phyloP scores from a whole-genome alignment of 2,113 vertebrate genomes.

The Catharus fuscescens region DNA sequence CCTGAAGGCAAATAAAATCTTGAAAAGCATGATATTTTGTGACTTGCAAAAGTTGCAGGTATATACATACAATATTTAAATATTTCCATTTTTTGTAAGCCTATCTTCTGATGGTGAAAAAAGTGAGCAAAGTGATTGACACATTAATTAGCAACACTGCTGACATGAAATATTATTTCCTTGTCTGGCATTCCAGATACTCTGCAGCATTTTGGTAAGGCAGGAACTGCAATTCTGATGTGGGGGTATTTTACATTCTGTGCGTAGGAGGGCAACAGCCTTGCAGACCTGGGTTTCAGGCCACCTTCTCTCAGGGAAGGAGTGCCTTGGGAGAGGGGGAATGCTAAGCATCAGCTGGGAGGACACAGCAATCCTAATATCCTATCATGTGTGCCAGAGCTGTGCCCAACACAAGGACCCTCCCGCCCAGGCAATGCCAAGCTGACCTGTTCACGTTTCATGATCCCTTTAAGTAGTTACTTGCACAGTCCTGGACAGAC shows the following conservation, averaged over 20 bases:
- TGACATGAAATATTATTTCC: slow-evolving; percentile 5
- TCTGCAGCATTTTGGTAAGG: neutral
- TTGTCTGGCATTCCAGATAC: neutral
- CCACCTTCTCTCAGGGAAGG: neutral
- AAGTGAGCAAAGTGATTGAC: neutral
- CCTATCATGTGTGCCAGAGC: accelerated
- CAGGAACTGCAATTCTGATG: neutral
- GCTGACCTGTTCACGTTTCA: neutral
- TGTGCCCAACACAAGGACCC: neutral
- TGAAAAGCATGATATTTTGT: neutral
- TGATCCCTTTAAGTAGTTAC: neutral
- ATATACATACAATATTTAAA: neutral
- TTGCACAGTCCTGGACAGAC: neutral
- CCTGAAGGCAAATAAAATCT: neutral
- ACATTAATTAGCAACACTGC: neutral
- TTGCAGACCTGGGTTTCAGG: neutral
- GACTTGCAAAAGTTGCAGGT: neutral
- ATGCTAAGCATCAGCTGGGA: neutral
- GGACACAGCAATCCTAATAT: neutral
- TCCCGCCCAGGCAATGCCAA: neutral
- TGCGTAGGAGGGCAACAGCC: neutral
- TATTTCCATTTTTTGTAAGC: neutral
- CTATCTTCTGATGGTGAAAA: neutral
- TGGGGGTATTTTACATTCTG: neutral
- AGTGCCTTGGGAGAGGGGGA: neutral